Conservation (phyloP, 2,888 invertebrate genomes). For the Crepidodera aurea region DNA sequence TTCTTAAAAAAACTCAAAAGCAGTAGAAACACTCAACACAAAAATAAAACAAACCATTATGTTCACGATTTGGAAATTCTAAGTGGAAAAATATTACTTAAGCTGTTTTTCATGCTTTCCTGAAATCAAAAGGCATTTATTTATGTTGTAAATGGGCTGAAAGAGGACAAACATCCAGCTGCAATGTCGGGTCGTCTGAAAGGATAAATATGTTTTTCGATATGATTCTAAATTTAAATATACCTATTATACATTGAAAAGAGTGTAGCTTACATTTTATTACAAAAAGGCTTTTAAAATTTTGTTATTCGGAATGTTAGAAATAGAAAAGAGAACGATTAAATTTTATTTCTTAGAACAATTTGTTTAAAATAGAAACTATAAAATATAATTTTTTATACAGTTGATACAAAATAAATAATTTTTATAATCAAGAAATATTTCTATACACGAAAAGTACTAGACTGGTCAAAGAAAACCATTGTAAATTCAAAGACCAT, state of each 20-base stretch:
- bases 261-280: neutral
- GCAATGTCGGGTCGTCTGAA: neutral
- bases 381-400: too few species aligned
- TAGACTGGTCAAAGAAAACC: too few species aligned
- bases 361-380: too few species aligned
- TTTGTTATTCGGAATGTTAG: neutral
- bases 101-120: neutral
- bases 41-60: neutral
- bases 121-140: neutral
- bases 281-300: neutral
- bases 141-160: neutral
- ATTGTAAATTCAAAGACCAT: too few species aligned
- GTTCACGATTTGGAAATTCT: neutral
- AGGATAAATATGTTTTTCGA: constrained; percentile 3
- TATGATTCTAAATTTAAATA: constrained; percentile 1
- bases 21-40: neutral
- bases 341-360: too few species aligned
- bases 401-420: too few species aligned
- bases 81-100: neutral
- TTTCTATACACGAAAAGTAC: too few species aligned
- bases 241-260: neutral
- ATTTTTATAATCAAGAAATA: too few species aligned
- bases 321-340: too few species aligned
- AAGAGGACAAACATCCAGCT: constrained; percentile 1
- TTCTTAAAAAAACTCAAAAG: neutral